Evolutionary conservation across 2,113 vertebrate species (phyloP), one percentile per base, ranked within the genome.

Genomic region (Mus musculus): DNA sequence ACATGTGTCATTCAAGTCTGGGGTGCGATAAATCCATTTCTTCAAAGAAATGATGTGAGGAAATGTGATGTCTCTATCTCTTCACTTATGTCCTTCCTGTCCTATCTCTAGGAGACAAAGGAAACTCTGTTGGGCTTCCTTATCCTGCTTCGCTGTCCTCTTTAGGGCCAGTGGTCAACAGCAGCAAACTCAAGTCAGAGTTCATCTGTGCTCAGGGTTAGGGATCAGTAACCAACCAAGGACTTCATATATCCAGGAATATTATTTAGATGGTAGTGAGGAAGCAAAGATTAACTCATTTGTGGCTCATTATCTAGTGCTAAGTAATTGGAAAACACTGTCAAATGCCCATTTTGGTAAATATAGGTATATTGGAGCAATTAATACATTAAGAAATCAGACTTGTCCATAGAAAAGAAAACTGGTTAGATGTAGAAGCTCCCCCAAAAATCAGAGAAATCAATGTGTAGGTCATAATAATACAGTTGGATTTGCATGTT

Each of bases 41-140:
- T 93, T 86, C 61, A 86, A 94, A 92, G n/a, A 87, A 88, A 59
- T 56, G 20, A 93, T 67, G 7, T 75, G 56, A 93, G 49, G 82
- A 82, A 92, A 65, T 33, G 26, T 42, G 49, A n/a, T 69, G 71
- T 33, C 42, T 19, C 14, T 7, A 22, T 2, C 11, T 20, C 0
- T 19, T 9, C 7, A 12, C 65, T 16, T 90, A 4, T 33, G 71
- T 72, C 3, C 30, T 77, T 69, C 42, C 46, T 24, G 10, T 72
- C 67, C 9, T 17, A 7, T 59, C 42, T 88, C 46, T 63, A n/a
- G 13, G 26, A 82, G 33, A 13, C 11, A 49, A 52, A 49, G 19
- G 77, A 67, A 81, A 12, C 33, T 65, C 28, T 78, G 36, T 0
- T 63, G 39, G 93, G 52, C 3, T 30, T 63, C 24, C n/a, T 17